Percentiles rank a stretch among this genome's conserved stretches.
Conservation (phyloP, 64 coral and sea anemone species). For the Catalaphyllia jardinei region DNA sequence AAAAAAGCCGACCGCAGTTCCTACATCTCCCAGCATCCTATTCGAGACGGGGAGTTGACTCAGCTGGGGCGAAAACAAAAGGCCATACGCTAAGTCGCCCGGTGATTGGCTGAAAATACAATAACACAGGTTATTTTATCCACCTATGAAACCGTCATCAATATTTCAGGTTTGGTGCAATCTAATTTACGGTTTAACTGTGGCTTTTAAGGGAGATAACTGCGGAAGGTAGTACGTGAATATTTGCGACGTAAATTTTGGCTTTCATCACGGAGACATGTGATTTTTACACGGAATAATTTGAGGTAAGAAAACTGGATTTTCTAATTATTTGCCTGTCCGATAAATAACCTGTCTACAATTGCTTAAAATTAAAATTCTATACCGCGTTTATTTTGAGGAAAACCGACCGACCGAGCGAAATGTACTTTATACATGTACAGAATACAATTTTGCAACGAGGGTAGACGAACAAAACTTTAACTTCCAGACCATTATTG, state of each 20-base stretch:
- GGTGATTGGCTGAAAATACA: conserved; percentile 17
- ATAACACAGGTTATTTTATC: conserved; percentile 19
- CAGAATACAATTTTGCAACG: neutral
- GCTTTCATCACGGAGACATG: neutral
- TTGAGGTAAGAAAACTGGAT: neutral
- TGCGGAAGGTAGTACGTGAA: neutral
- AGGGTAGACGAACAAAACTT: neutral
- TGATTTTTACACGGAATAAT: neutral
- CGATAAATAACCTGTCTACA: neutral
- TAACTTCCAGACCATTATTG: neutral
- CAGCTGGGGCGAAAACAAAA: conserved; percentile 1
- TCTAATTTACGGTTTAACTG: neutral
- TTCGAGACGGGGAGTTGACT: neutral
- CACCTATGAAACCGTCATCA: conserved; percentile 11
- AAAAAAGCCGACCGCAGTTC: neutral
- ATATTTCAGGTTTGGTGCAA: conserved; percentile 12
- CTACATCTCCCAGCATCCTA: neutral
- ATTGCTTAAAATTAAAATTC: neutral
- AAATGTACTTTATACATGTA: neutral
- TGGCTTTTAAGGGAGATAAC: neutral
- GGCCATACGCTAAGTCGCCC: neutral
- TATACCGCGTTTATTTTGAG: neutral
- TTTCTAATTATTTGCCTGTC: neutral
- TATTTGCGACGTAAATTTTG: neutral
- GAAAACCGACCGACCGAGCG: neutral